Conservation (phyloP, 1,140 invertebrate species). For the Sitodiplosis mosellana region DNA sequence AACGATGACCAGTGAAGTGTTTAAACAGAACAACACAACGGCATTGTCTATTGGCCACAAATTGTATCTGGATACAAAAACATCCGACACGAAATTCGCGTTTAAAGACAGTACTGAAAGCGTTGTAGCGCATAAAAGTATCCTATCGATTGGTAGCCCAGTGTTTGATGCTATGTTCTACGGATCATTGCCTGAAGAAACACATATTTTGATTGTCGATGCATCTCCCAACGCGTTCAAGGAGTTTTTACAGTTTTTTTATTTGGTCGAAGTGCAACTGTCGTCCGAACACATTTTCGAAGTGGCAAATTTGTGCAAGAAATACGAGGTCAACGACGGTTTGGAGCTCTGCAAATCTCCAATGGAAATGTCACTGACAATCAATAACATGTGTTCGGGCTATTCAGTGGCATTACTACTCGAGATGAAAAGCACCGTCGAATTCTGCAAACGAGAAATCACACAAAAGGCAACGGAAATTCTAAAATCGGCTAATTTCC, state of each 20-base stretch:
- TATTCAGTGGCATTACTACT: neutral
- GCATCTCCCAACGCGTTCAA: neutral
- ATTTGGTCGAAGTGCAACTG: neutral
- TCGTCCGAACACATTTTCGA: neutral
- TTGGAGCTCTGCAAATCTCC: neutral
- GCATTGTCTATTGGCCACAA: no score
- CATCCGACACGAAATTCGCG: neutral
- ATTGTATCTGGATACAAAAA: neutral
- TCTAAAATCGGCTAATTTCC: no score
- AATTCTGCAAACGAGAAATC: neutral
- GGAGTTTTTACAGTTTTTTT: neutral
- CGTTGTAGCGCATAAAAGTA: neutral
- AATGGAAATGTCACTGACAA: neutral
- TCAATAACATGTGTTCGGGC: neutral
- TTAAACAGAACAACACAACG: no score
- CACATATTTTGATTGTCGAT: neutral
- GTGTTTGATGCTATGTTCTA: neutral
- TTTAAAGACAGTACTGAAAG: neutral
- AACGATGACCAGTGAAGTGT: no score
- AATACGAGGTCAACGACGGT: neutral
- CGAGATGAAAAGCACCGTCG: neutral
- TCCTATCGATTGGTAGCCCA: neutral
- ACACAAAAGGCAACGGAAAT: no score
- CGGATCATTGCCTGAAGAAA: neutral
- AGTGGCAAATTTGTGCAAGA: neutral